A percentile compares a stretch with the other conserved stretches of the same genome.
These are phyloP conservation scores for Chinchilla lanigera DNA, from an alignment of 2,113 vertebrate genomes.

Conservation along the genomic window DNA sequence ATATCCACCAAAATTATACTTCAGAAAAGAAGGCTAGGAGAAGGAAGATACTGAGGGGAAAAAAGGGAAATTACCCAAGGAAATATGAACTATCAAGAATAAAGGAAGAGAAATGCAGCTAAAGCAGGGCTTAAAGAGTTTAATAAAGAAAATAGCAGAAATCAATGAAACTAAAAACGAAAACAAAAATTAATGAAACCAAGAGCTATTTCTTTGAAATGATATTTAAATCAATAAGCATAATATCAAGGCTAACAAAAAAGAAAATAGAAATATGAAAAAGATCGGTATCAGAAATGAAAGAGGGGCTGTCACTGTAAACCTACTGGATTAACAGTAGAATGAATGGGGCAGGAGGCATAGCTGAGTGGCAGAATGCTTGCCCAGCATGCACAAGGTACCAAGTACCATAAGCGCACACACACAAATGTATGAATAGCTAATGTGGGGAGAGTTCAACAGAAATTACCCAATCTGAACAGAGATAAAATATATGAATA, in stretches of 20 bases:
- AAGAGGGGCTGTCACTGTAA: neutral
- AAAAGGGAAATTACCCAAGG: neutral
- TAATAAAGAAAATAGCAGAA: conserved; percentile 13
- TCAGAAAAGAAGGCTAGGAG: neutral
- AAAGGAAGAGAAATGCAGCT: neutral
- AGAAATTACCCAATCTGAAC: no score
- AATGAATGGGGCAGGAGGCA: neutral
- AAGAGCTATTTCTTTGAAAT: conserved; percentile 6
- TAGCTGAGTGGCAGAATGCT: neutral
- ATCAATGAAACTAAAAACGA: neutral
- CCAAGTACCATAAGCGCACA: neutral
- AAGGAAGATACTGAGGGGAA: neutral
- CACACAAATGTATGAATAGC: no score
- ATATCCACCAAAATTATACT: conserved; percentile 12
- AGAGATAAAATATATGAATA: neutral
- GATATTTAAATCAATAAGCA: neutral
- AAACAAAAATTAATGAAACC: conserved; percentile 1
- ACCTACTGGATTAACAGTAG: neutral
- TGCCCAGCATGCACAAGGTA: neutral
- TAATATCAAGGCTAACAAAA: neutral
- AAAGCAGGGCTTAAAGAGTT: neutral
- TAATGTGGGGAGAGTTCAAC: no score
- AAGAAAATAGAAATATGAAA: neutral
- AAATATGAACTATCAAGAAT: neutral
- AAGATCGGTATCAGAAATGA: neutral